A percentile compares a stretch with the other conserved stretches of the same genome.
phyloP scores from a whole-genome alignment of 2,797 vertebrate genomes.

The Sternotherus odoratus region DNA sequence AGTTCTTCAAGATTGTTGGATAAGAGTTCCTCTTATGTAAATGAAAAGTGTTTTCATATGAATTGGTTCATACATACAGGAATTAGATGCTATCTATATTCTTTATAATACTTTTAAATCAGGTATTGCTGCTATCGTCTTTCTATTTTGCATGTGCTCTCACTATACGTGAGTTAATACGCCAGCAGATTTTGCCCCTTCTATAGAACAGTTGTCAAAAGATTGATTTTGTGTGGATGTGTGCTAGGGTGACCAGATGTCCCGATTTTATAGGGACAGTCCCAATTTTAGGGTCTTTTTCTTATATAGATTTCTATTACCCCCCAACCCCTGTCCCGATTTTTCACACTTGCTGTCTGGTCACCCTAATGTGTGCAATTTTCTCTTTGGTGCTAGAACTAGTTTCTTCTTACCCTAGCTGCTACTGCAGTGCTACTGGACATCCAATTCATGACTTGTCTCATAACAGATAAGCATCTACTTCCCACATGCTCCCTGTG shows the following conservation, averaged over 20 bases:
- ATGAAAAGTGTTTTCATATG: slow-evolving; percentile 11
- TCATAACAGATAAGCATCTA: slow-evolving; percentile 56
- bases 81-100: slow-evolving; percentile 51
- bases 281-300: no score
- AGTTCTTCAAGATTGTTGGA: neutral
- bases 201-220: slow-evolving; percentile 38
- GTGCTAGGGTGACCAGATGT: no score
- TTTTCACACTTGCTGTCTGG: no score
- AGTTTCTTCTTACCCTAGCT: neutral
- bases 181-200: slow-evolving; percentile 52
- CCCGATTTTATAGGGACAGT: no score
- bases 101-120: slow-evolving; percentile 23
- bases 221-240: neutral
- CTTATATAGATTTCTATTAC: no score
- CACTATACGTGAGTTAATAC: slow-evolving; percentile 27
- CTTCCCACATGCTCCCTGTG: neutral
- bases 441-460: slow-evolving; percentile 15
- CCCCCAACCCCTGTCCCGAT: no score
- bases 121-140: slow-evolving; percentile 31
- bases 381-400: neutral
- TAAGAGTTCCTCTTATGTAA: slow-evolving; percentile 46
- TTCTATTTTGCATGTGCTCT: slow-evolving; percentile 17
- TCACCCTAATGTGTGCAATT: no score
- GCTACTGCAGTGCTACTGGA: neutral
- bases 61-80: slow-evolving; percentile 57